Evolutionary conservation across 2,113 vertebrate genomes (phyloP).

Genomic region (Apus apus): DNA sequence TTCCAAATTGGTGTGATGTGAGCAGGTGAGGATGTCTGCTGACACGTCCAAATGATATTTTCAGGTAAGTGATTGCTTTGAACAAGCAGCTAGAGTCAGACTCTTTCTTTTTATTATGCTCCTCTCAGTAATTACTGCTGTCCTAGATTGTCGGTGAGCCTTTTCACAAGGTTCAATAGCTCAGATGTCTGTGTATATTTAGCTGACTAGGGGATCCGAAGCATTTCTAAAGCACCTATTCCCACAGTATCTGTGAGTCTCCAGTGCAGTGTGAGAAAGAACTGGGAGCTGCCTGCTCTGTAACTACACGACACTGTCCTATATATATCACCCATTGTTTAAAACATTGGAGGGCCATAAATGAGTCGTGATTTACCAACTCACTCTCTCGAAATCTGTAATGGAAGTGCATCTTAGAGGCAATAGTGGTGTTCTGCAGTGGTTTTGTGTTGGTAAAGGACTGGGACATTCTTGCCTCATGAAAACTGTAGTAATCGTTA

Average conservation of each 20-base stretch:
- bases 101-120: not conserved
- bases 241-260: not conserved
- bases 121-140: not conserved
- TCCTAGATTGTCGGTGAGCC: not conserved
- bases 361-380: not conserved
- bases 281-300: not conserved
- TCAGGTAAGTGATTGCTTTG: conserved; percentile 35
- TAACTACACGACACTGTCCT: not conserved
- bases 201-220: not conserved
- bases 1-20: not conserved
- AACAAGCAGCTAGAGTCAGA: not conserved
- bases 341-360: not conserved
- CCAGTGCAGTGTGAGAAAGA: not conserved
- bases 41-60: conserved; percentile 62
- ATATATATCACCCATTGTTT: conserved; percentile 16
- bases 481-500: not conserved
- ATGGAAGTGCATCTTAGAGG: not conserved
- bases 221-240: not conserved
- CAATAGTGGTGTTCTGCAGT: not conserved
- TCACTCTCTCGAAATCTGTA: not conserved
- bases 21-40: conserved; percentile 53
- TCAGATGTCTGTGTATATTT: not conserved
- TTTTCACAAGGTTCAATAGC: not conserved
- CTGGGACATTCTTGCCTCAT: not conserved
- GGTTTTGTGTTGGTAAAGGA: not conserved